Conservation (phyloP, 1,140 invertebrate genomes). For the Cecropterus lyciades region DNA sequence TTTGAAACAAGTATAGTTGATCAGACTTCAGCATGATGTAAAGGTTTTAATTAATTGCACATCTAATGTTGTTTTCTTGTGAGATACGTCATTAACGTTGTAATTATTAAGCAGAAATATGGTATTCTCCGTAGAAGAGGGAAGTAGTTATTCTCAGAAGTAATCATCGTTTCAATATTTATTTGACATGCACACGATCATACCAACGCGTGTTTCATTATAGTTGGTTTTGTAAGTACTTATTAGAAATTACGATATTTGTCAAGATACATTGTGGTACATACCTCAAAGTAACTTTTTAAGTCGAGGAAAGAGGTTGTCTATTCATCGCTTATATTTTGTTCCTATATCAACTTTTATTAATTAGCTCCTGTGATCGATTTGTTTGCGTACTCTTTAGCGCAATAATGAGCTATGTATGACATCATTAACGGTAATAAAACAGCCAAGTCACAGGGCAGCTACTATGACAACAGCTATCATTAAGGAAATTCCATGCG, state of each 20-base stretch:
- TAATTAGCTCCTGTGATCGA: background rate
- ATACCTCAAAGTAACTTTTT: background rate
- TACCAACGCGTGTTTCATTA: no score
- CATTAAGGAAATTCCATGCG: constrained; percentile 17
- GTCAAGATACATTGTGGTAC: no score
- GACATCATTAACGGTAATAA: constrained; percentile 13
- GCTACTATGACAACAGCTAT: constrained; percentile 20
- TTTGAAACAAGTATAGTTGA: no score
- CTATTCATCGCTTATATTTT: no score
- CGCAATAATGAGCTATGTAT: constrained; percentile 1
- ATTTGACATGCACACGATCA: background rate
- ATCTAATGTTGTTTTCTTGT: constrained; percentile 8
- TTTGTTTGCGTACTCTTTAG: background rate
- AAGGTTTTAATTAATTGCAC: no score
- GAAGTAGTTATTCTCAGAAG: background rate
- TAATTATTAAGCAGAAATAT: constrained; percentile 20
- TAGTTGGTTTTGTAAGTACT: no score
- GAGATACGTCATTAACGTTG: constrained; percentile 2
- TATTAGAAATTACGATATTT: no score
- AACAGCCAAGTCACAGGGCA: constrained; percentile 20
- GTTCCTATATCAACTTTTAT: background rate
- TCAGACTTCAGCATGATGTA: no score
- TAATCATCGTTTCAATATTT: constrained; percentile 9
- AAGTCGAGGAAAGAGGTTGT: no score
- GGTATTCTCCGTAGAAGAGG: background rate